Percentiles rank a stretch among this genome's conserved stretches.
Conservation (phyloP, 2,888 invertebrate species). For the Dryobota labecula region DNA sequence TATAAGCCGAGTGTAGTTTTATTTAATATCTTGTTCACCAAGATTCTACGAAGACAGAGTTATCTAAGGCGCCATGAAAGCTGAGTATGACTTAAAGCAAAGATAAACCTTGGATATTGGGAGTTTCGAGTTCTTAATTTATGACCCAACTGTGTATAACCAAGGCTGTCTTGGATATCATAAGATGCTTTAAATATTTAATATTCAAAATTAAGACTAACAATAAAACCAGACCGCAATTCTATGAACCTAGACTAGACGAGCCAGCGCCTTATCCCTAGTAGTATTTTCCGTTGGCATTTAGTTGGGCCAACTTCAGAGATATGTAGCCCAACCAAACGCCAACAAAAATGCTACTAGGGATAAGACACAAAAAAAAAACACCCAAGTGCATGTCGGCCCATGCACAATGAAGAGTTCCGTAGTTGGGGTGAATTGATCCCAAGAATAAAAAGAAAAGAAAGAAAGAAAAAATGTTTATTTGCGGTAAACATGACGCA, state of each 20-base stretch:
- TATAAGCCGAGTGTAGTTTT: conserved; percentile 24
- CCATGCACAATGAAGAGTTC: too few relatives aligned
- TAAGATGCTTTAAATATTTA: conserved; percentile 11
- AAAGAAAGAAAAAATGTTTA: too few relatives aligned
- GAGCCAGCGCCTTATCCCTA: neutral
- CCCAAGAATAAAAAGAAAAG: too few relatives aligned
- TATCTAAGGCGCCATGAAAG: conserved; percentile 7
- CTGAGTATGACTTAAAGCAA: neutral
- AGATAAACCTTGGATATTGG: conserved; percentile 25
- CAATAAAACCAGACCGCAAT: conserved; percentile 6
- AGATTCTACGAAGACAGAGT: neutral
- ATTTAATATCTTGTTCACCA: conserved; percentile 29
- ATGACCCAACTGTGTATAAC: conserved; percentile 16
- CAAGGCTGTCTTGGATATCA: conserved; percentile 15
- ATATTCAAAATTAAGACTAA: conserved; percentile 11
- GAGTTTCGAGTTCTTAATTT: conserved; percentile 13
- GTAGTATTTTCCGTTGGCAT: too few relatives aligned
- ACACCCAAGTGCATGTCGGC: too few relatives aligned
- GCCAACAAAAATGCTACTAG: too few relatives aligned
- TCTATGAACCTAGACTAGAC: conserved; percentile 7
- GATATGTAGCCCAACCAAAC: too few relatives aligned
- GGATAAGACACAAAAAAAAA: conserved; percentile 26
- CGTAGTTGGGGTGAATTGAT: too few relatives aligned
- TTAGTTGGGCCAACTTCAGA: too few relatives aligned
- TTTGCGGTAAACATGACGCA: too few relatives aligned